These are phyloP conservation scores for Crotalus helleri DNA, from an alignment of 2,113 vertebrate genomes.

Conservation along the genomic window DNA sequence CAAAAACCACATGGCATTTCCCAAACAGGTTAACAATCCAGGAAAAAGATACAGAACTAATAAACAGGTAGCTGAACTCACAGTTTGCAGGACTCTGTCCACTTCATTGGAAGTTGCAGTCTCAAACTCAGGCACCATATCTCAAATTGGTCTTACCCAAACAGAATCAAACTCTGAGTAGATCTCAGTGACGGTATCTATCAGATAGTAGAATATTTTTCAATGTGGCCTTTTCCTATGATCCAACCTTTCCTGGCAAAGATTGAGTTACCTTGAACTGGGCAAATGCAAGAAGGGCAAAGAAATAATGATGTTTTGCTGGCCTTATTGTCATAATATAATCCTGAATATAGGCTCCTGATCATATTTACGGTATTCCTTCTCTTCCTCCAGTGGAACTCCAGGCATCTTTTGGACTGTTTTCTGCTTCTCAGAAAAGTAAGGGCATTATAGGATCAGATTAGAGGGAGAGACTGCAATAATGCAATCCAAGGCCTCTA, in stretches of 20 bases:
- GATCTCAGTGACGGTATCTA: background rate
- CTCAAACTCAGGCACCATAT: background rate
- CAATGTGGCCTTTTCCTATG: background rate
- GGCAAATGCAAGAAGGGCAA: background rate
- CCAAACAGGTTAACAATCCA: background rate
- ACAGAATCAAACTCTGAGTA: background rate
- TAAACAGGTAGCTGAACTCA: background rate
- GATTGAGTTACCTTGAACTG: background rate
- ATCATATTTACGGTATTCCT: background rate
- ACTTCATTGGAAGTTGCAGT: background rate
- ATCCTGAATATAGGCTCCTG: background rate
- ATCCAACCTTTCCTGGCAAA: background rate
- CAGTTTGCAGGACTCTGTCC: background rate
- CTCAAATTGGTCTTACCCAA: background rate
- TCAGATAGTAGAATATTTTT: background rate
- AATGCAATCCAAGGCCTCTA: background rate
- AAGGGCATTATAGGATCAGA: background rate
- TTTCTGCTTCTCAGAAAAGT: background rate
- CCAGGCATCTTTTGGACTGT: background rate
- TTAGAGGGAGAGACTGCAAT: background rate
- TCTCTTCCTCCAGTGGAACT: background rate
- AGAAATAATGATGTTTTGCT: background rate
- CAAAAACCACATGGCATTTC: background rate
- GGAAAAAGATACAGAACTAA: background rate
- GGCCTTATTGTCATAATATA: background rate